Evolutionary conservation across 2,797 vertebrate genomes (phyloP).

Genomic region (Pantherophis vulpinus): DNA sequence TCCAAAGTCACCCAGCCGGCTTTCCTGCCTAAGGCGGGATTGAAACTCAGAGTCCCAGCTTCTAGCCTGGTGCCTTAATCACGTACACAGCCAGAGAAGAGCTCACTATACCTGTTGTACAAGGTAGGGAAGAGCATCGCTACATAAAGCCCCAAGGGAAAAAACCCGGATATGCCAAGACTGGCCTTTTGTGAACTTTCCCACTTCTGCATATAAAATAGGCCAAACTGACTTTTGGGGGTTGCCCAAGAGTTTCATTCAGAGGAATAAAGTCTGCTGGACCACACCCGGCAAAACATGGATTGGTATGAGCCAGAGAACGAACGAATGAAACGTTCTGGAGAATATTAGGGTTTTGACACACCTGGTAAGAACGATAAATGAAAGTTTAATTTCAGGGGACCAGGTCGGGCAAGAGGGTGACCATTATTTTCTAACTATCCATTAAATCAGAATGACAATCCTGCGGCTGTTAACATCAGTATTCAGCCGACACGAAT

Average conservation of each 20-base stretch:
- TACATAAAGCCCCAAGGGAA: not conserved
- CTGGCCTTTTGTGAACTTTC: not conserved
- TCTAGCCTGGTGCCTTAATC: not conserved
- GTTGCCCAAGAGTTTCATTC: not conserved
- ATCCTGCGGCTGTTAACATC: not conserved
- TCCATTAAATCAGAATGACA: not conserved
- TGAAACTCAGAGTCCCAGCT: not conserved
- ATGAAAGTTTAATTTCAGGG: not conserved
- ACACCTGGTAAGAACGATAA: not conserved
- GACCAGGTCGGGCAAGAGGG: not conserved
- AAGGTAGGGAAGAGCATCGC: too few relatives aligned
- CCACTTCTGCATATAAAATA: not conserved
- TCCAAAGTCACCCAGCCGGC: not conserved
- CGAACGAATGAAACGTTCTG: not conserved
- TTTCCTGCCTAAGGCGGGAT: not conserved
- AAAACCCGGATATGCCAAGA: not conserved
- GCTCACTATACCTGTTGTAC: not conserved
- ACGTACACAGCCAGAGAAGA: not conserved
- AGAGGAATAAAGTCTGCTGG: not conserved
- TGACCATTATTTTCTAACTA: not conserved
- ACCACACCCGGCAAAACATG: not conserved
- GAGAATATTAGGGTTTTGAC: not conserved
- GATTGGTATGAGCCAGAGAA: not conserved
- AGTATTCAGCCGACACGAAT: not conserved
- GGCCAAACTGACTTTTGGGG: not conserved